These are phyloP conservation scores for Chlorospingus semifuscus DNA, from an alignment of 2,797 vertebrate genomes.

Conservation along the genomic window DNA sequence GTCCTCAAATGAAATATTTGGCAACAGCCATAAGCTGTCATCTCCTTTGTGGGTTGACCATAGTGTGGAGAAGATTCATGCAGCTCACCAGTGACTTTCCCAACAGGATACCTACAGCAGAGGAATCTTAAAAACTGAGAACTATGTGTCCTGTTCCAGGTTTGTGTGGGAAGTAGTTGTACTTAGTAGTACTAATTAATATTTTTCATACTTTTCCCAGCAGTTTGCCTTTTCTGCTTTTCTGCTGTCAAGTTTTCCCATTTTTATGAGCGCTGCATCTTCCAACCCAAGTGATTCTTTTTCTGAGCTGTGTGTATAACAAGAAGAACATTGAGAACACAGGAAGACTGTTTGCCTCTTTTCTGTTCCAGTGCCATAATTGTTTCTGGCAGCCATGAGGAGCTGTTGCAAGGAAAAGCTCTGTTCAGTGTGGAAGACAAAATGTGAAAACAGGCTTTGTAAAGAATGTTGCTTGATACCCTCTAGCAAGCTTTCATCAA, in stretches of 20 bases:
- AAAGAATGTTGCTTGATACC: constrained; percentile 3
- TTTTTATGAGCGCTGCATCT: background rate
- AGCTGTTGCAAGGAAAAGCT: constrained; percentile 49
- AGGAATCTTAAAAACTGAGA: background rate
- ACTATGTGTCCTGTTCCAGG: background rate
- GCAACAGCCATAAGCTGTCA: background rate
- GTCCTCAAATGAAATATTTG: background rate
- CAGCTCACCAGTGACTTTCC: background rate
- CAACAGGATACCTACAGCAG: constrained; percentile 9
- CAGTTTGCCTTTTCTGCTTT: background rate
- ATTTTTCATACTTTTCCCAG: background rate
- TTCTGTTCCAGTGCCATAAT: constrained; percentile 60
- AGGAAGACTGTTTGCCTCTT: constrained; percentile 42
- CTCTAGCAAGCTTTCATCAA: background rate
- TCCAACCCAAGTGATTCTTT: constrained; percentile 40
- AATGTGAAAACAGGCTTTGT: constrained; percentile 35
- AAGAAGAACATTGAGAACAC: constrained; percentile 48
- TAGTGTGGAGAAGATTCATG: background rate
- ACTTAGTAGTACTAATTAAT: background rate
- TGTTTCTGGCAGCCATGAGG: constrained; percentile 54
- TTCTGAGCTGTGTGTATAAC: background rate
- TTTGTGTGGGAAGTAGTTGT: background rate
- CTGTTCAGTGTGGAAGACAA: constrained; percentile 34
- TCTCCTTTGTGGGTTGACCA: background rate
- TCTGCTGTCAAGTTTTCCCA: background rate